Evolutionary conservation across 2,113 vertebrate genomes (phyloP), one percentile per base, ranked within the genome.

Genomic region (Plotosus lineatus): DNA sequence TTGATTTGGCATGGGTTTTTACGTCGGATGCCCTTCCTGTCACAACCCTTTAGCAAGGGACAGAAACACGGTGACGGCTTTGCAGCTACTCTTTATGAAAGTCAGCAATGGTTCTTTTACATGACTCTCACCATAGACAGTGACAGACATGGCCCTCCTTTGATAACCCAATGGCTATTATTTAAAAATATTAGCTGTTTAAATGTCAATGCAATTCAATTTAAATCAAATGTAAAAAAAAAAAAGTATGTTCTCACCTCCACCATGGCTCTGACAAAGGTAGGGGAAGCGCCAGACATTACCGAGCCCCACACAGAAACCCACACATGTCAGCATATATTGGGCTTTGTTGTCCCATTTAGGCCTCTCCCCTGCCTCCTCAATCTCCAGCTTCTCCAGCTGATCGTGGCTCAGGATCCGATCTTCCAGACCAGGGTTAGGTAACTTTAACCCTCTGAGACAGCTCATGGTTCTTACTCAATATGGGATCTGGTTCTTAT

Each of bases 271-370:
- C 92, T 98, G 96, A 82, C 96, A 97, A 77, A 98, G 92, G 89
- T 96, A 97, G 0, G 95, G 96, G 86, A 98, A 98, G 23, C 95
- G 90, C 96, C 97, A 98, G 76, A 99, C 96, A 0, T 98, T 96
- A 87, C 95, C 94, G 3, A 96, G 92, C 23, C 96, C 96, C 81
- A 98, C 95, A 60, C 95, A 97, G 88, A 98, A 97, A 56, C 95
- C 96, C 84, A 98, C 87, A 0, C 95, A 97, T 0, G 95, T 98
- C 88, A 98, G 90, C 95, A 96, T 96, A 77, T 96, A 98, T 87
- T 97, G 95, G 0, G 94, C 79, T 86, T 97, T 98, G 92, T 96
- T 97, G 87, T 97, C 95, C 96, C 96, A 97, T 90, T 96, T 93
- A 21, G 95, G 96, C 88, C 95, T 90, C 4, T 93, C 91, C 68